A percentile compares a stretch with the other conserved stretches of the same genome.
These are phyloP conservation scores for Chroicocephalus ridibundus DNA, from an alignment of 2,113 vertebrate species.

Conservation along the genomic window DNA sequence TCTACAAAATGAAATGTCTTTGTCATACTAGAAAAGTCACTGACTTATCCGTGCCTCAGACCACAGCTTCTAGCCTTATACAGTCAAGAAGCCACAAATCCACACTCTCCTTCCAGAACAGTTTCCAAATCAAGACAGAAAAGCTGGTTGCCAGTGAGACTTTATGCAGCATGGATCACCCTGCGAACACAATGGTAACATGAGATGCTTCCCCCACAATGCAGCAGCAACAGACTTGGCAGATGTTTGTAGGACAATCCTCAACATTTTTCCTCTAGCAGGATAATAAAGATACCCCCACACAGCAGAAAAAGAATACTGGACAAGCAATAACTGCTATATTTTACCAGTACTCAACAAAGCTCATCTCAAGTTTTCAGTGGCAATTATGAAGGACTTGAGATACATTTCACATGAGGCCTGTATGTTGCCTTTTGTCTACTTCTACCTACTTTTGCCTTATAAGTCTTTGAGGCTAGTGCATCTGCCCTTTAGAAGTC, in stretches of 20 bases:
- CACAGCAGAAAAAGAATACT: not conserved
- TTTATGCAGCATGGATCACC: not conserved
- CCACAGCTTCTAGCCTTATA: not conserved
- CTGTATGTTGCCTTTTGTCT: not conserved
- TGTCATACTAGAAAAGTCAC: not conserved
- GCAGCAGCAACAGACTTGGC: not conserved
- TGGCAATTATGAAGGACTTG: not conserved
- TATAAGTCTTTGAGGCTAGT: not conserved
- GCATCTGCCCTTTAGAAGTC: not conserved
- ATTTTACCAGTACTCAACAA: not conserved
- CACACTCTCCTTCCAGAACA: not conserved
- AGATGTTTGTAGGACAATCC: not conserved
- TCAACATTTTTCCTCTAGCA: not conserved
- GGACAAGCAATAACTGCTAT: not conserved
- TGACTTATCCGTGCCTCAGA: not conserved
- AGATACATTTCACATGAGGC: not conserved
- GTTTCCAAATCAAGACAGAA: not conserved
- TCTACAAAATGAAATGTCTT: not conserved
- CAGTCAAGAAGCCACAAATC: not conserved
- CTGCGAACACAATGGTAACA: not conserved
- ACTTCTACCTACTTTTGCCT: not conserved
- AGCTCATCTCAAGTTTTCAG: not conserved
- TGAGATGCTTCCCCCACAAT: rapidly evolving
- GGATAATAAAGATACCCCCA: not conserved
- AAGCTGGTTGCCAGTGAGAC: not conserved